A percentile compares a stretch with the other conserved stretches of the same genome.
These are phyloP conservation scores for Stenopsyche tienmushanensis DNA, from an alignment of 1,140 invertebrate species.

Conservation along the genomic window DNA sequence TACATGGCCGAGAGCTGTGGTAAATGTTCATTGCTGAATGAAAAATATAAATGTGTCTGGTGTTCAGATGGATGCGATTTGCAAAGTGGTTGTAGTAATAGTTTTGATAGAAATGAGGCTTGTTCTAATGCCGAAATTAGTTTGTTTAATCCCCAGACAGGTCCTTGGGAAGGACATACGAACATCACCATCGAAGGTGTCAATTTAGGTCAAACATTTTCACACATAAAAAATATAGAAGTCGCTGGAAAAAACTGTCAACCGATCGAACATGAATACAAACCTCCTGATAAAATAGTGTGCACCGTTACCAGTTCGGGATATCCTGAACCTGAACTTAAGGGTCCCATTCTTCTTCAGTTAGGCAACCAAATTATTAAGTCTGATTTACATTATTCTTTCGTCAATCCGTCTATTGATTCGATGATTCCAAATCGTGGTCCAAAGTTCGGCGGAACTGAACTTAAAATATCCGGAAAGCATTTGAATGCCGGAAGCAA, in stretches of 20 bases:
- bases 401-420: constrained; percentile 84
- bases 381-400: constrained; percentile 78
- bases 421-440: constrained; percentile 85
- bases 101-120: constrained; percentile 86
- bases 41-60: constrained; percentile 93
- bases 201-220: constrained; percentile 92
- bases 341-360: constrained; percentile 86
- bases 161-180: constrained; percentile 92
- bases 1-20: constrained; percentile 94
- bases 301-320: constrained; percentile 89
- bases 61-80: constrained; percentile 89
- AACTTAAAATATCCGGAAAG: constrained; percentile 82
- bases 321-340: constrained; percentile 66
- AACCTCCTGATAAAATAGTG: constrained; percentile 86
- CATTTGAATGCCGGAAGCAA: constrained; percentile 94
- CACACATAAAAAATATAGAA: constrained; percentile 86
- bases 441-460: constrained; percentile 90
- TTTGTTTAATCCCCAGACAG: constrained; percentile 75
- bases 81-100: constrained; percentile 74
- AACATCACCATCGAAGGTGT: constrained; percentile 95
- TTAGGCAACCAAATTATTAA: constrained; percentile 87
- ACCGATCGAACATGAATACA: constrained; percentile 81
- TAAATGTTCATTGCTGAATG: constrained; percentile 84
- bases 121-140: constrained; percentile 89
- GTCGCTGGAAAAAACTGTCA: constrained; percentile 87